Base-by-base conservation (phyloP, 64 coral and sea anemone genomes). In the Montipora efflorescens region DNA sequence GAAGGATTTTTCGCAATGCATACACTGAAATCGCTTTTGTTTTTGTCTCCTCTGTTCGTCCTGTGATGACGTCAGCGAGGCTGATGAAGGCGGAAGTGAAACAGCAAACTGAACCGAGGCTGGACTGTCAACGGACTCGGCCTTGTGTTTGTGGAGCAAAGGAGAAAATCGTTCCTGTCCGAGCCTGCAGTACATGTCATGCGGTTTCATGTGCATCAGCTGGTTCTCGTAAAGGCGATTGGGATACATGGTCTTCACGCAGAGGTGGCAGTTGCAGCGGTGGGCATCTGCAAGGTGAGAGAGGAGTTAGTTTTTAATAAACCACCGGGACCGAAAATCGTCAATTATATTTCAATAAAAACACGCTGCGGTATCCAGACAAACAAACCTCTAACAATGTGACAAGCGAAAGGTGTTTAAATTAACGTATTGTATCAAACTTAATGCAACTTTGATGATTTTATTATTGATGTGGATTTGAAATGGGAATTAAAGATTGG, bases 1-100 rank as follows among this genome's bases (percentile, higher is more conserved):
- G 53, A 99, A 99, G 1, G 98, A 99, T 53, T 99, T 99, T 68
- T 99, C 98, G 78, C 98, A 99, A 25, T 99, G 98, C 83, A 96
- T 90, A 14, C 98, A 99, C 48, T 96, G 98, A 92, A 99, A 99
- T 64, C 98, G 92, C 58, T 99, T 99, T 92, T 89, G 90, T 77
- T 98, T 98, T 49, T 75, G 58, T 71, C 96, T 83, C 75, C 93
- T 67, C 59, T 95, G 89, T 44, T 98, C 96, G 12, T 94, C 93
- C 19, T 74, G 79, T 11, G 80, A 48, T 61, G 82, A 81, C 36
- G 76, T 82, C 76, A 92, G 36, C 2, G 90, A 53, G 5, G 85
- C 43, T 7, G 94, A 70, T 4, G 80, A 76, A 53, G 89, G 36
- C 58, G 83, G 87, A 62, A 95, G 81, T 21, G 96, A 78, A 67